These are phyloP conservation scores for Zaprionus ornatus DNA, from an alignment of 1,140 invertebrate genomes.

Conservation along the genomic window DNA sequence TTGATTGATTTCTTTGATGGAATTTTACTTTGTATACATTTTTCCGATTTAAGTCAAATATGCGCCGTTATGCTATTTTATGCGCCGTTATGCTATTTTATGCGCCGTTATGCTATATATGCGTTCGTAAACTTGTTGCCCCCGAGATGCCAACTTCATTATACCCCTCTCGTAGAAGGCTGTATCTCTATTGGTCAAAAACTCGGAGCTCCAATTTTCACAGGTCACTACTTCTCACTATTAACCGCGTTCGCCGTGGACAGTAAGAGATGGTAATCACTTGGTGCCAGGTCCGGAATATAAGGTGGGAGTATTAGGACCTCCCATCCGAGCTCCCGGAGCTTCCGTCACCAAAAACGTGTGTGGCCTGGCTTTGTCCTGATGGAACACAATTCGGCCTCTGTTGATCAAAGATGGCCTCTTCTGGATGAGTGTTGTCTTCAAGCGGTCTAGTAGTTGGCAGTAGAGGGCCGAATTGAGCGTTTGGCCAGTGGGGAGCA, in stretches of 20 bases:
- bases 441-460: too few relatives aligned
- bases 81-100: too few relatives aligned
- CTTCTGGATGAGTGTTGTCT: too few relatives aligned
- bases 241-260: constrained; percentile 15
- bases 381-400: constrained; percentile 65
- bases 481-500: constrained; percentile 7
- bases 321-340: too few relatives aligned
- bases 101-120: too few relatives aligned
- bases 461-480: constrained; percentile 50
- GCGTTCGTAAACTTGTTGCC: constrained; percentile 7
- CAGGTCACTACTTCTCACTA: neutral
- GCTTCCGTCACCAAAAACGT: too few relatives aligned
- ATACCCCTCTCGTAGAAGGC: too few relatives aligned
- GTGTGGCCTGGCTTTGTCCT: constrained; percentile 79
- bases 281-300: constrained; percentile 83
- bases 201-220: too few relatives aligned
- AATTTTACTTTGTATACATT: neutral
- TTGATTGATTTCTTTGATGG: too few relatives aligned
- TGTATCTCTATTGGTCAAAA: neutral
- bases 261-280: constrained; percentile 83
- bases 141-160: neutral
- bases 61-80: constrained; percentile 16
- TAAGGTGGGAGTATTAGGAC: constrained; percentile 84
- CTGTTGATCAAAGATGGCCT: constrained; percentile 40
- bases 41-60: constrained; percentile 22